Base-by-base conservation (phyloP, 2,113 vertebrate species). In the Asarcornis scutulata region DNA sequence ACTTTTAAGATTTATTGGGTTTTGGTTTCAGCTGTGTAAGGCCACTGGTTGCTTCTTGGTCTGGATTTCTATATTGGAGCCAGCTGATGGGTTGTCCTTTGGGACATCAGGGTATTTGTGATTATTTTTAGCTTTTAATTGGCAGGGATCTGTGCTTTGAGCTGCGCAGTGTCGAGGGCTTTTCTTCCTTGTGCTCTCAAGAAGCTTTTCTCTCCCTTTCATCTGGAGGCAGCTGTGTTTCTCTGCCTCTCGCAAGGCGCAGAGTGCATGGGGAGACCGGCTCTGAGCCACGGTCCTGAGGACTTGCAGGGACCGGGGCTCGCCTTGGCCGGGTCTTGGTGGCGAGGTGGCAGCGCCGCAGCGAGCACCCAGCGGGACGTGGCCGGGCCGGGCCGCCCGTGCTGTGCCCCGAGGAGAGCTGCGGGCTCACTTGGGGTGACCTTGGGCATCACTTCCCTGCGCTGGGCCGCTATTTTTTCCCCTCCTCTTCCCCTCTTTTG, bases 121-220 rank as follows among this genome's bases (percentile, higher is more conserved):
- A 76, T 81, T 95, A 95, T 95, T 96, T 97, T 96, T 96, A 96
- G 95, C 81, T 89, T 90, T 87, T 93, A 86, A 95, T 93, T 95
- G 89, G 87, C 78, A 71, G 91, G 4, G 94, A 79, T 91, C 91
- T 73, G 80, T 38, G 11, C 93, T 91, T 46, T 48, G 95, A 93
- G 81, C 91, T 55, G 23, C 1, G 4, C 32, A 13, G 84, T 71
- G 87, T 95, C 93, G 53, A 89, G 83, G 83, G 79, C 90, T 91
- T 91, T 76, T 80, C 78, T 71, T 69, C 71, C 20, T 55, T 46
- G 58, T 71, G 46, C 83, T 88, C 83, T 91, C 76, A 36, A 93
- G 95, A 40, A 93, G 96, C 83, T 83, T 86, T 80, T 48, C 53
- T 60, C 71, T 91, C 63, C 60, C 71, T 89, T 93, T 88, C 94